phyloP scores from a whole-genome alignment of 2,113 vertebrate species.

The Amphiprion ocellaris region DNA sequence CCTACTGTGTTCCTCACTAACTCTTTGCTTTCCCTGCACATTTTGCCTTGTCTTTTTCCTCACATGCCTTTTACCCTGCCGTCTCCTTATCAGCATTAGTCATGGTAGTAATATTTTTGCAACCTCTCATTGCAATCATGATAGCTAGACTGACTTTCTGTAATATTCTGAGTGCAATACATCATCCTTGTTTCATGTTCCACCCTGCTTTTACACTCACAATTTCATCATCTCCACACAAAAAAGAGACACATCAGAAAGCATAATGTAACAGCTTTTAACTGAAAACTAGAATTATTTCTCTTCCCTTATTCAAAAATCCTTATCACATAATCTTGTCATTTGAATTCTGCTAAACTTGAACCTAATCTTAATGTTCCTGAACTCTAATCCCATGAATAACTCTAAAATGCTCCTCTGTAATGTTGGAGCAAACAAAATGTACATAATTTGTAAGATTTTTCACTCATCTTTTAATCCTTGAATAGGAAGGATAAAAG shows the following conservation, averaged over 20 bases:
- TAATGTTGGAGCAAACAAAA: constrained; percentile 29
- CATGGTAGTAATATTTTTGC: constrained; percentile 20
- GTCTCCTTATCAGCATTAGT: constrained; percentile 32
- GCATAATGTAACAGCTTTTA: constrained; percentile 1
- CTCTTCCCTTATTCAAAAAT: not conserved
- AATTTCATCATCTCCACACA: constrained; percentile 5
- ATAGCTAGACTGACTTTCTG: not conserved
- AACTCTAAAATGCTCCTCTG: constrained; percentile 16
- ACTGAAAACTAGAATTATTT: constrained; percentile 8
- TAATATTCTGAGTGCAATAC: constrained; percentile 44
- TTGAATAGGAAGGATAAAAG: constrained; percentile 40
- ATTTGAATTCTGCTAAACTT: constrained; percentile 19
- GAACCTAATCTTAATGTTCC: constrained; percentile 35
- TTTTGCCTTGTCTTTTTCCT: constrained; percentile 25
- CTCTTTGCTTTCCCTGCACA: constrained; percentile 13
- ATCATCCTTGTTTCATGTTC: constrained; percentile 28
- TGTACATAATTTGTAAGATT: constrained; percentile 31
- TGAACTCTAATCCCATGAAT: constrained; percentile 43
- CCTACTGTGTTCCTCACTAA: constrained; percentile 7
- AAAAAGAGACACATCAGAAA: not conserved
- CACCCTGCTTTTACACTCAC: not conserved
- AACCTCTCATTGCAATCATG: constrained; percentile 3
- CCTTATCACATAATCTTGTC: constrained; percentile 17
- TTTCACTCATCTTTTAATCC: constrained; percentile 57
- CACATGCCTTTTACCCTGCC: not conserved